A percentile compares a stretch with the other conserved stretches of the same genome.
Conservation (phyloP, 2,888 invertebrate genomes). For the Chydorus sphaericus region DNA sequence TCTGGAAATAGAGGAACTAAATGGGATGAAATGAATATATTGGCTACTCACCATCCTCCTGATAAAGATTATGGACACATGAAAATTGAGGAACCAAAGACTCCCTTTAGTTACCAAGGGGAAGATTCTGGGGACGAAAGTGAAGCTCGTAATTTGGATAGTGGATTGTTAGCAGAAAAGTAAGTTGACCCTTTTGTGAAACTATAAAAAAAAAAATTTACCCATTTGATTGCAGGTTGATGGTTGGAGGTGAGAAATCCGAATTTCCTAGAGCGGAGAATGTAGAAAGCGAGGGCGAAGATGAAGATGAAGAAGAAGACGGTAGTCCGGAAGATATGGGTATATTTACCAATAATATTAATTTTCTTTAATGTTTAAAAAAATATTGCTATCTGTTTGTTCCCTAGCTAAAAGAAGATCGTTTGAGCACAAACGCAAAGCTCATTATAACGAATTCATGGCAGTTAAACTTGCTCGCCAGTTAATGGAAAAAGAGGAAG, state of each 20-base stretch:
- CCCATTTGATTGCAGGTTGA: not conserved
- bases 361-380: no score
- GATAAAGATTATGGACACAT: constrained; percentile 99
- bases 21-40: constrained; percentile 97
- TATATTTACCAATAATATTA: constrained; percentile 19
- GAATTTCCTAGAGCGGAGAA: not conserved
- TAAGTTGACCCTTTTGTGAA: constrained; percentile 25
- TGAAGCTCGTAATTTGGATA: constrained; percentile 36
- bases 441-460: constrained; percentile 95
- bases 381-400: not conserved
- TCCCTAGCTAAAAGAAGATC: constrained; percentile 47
- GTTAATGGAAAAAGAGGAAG: constrained; percentile 76
- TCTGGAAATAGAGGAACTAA: constrained; percentile 48
- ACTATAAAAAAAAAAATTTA: not conserved
- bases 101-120: constrained; percentile 57
- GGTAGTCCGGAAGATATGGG: constrained; percentile 45
- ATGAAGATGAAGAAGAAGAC: constrained; percentile 32
- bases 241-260: not conserved
- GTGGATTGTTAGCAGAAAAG: constrained; percentile 63
- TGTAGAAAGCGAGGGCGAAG: not conserved
- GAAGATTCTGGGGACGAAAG: constrained; percentile 37
- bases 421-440: constrained; percentile 86
- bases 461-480: constrained; percentile 83
- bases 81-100: constrained; percentile 97
- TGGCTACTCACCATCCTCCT: constrained; percentile 91